Conservation (phyloP, 2,797 vertebrate genomes). For the Crypturellus tataupa region DNA sequence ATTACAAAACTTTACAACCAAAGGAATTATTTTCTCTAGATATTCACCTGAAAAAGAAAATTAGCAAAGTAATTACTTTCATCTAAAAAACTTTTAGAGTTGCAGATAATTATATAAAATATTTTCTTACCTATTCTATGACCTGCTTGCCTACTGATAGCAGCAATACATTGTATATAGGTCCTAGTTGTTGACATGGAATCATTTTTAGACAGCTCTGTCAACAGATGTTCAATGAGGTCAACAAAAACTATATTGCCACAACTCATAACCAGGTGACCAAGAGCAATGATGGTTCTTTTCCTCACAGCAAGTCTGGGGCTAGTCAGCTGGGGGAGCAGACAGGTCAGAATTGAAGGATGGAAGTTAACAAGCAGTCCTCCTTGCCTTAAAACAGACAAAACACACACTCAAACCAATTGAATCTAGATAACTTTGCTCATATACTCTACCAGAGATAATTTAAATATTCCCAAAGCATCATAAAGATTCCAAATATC, state of each 20-base stretch:
- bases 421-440: constrained; percentile 54
- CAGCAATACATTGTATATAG: constrained; percentile 98
- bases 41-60: constrained; percentile 88
- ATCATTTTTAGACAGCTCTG: constrained; percentile 96
- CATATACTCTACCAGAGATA: constrained; percentile 33
- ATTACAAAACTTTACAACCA: constrained; percentile 99
- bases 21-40: constrained; percentile 96
- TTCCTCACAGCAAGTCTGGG: constrained; percentile 98
- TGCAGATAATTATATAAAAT: neutral
- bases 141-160: constrained; percentile 99
- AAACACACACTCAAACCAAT: constrained; percentile 76
- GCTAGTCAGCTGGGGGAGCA: constrained; percentile 98
- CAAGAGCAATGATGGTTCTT: constrained; percentile 98
- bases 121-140: constrained; percentile 93
- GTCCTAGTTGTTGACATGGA: constrained; percentile 99
- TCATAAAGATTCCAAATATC: neutral
- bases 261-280: constrained; percentile 98
- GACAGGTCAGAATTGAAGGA: constrained; percentile 98
- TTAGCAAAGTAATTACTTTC: constrained; percentile 42
- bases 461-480: constrained; percentile 7
- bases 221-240: constrained; percentile 96
- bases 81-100: neutral
- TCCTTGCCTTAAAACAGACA: constrained; percentile 91
- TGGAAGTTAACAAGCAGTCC: constrained; percentile 99
- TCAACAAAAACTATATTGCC: constrained; percentile 98